Evolutionary conservation across 2,888 invertebrate genomes (phyloP).

Genomic region (Periphyllus acericola): DNA sequence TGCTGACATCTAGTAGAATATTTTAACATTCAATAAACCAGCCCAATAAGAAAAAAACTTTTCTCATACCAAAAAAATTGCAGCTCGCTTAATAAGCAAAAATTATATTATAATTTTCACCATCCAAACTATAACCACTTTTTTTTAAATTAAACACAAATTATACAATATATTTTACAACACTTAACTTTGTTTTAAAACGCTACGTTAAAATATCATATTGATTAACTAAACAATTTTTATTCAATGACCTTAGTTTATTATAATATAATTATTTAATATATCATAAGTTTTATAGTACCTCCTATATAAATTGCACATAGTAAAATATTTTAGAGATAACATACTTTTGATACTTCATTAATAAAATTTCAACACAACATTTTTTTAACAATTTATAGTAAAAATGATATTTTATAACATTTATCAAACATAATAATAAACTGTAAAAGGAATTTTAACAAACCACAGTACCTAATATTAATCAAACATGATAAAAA

Average conservation of each 20-base stretch:
- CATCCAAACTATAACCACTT: neutral
- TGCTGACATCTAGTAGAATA: slow-evolving; percentile 1
- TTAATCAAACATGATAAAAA: too few relatives aligned
- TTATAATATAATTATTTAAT: neutral
- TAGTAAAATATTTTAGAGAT: neutral
- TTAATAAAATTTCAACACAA: too few relatives aligned
- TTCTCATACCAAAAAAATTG: too few relatives aligned
- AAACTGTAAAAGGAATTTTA: too few relatives aligned
- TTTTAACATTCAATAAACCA: neutral
- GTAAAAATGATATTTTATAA: too few relatives aligned
- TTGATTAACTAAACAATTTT: neutral
- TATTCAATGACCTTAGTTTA: neutral
- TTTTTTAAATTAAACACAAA: neutral
- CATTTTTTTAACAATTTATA: too few relatives aligned
- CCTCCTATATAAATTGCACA: neutral
- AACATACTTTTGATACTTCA: too few relatives aligned
- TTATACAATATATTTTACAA: neutral
- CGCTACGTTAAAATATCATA: neutral
- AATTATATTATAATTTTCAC: too few relatives aligned
- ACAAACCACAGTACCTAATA: too few relatives aligned
- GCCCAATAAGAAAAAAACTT: neutral
- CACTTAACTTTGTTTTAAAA: neutral
- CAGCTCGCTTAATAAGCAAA: too few relatives aligned
- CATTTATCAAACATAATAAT: too few relatives aligned
- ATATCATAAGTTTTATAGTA: neutral